Evolutionary conservation across 1,140 invertebrate genomes (phyloP), one percentile per base, ranked within the genome.

Genomic region (Drosophila saltans): DNA sequence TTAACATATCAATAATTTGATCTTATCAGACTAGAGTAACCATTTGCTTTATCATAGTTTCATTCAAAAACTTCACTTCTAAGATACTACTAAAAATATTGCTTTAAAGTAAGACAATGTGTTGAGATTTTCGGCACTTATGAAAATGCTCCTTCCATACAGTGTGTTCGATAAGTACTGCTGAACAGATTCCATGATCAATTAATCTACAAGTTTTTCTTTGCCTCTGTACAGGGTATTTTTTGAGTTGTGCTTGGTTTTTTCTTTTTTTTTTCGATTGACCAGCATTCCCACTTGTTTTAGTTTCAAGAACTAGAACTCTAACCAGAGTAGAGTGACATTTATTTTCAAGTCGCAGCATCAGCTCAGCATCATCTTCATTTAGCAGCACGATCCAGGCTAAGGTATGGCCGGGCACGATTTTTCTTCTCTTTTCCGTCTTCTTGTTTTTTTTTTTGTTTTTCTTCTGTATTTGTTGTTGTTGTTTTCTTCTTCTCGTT

Each of bases 291-390:
- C 57, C 57, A 59, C 57, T 59, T 59, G 57, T 59, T 59, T 59
- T 39, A 59, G 57, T 59, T 59, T 59, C 33, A 24, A 75, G 67
- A 75, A 78, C 66, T 78, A 78, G 75, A 78, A 74, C 67, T 63
- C 33, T 60, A 58, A 48, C 57, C 59, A 41, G 39, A 28, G 26
- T 56, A 28, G 8, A 78, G 63, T 78, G 76, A 78, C 76, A 78
- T 78, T 78, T 67, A 72, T 63, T 61, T 64, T 70, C 4, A 62
- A 28, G 65, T 63, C 36, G 57, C 66, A 67, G 26, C 57, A 74
- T 62, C 41, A 36, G 21, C 39, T 28, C 11, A 75, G 80, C 80
- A 82, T 86, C 80, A 78, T 80, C 84, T 76, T 66, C 82, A 81
- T 76, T 82, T 86, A 74, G 65, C 39, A 60, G 66, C 72, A 71